Conservation (phyloP, 2,888 invertebrate species). For the Arctia plantaginis region DNA sequence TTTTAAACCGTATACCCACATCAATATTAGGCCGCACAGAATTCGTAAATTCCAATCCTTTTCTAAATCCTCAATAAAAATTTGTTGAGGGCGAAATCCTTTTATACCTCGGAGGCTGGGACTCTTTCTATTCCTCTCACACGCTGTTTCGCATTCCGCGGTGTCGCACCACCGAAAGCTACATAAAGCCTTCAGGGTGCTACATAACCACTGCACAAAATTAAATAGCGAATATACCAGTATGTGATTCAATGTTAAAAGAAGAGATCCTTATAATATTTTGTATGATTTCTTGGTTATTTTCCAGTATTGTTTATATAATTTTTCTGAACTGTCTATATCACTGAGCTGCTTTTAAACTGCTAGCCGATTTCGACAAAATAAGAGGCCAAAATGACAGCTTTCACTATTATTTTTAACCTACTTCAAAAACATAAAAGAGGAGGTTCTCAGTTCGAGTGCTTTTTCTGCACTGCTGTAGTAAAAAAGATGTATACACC, state of each 20-base stretch:
- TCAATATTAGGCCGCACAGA: slow-evolving; percentile 33
- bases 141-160: slow-evolving; percentile 62
- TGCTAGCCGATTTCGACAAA: too few relatives aligned
- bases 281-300: too few relatives aligned
- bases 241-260: neutral
- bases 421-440: too few relatives aligned
- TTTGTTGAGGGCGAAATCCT: slow-evolving; percentile 40
- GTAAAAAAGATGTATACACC: too few relatives aligned
- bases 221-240: slow-evolving; percentile 52
- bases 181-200: slow-evolving; percentile 42
- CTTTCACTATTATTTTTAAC: too few relatives aligned
- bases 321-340: too few relatives aligned
- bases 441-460: too few relatives aligned
- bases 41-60: slow-evolving; percentile 46
- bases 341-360: too few relatives aligned
- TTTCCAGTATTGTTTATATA: too few relatives aligned
- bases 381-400: too few relatives aligned
- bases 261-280: neutral
- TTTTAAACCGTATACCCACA: slow-evolving; percentile 27
- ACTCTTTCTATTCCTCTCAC: slow-evolving; percentile 63
- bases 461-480: too few relatives aligned
- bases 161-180: slow-evolving; percentile 54
- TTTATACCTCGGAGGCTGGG: slow-evolving; percentile 44
- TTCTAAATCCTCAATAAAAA: slow-evolving; percentile 49
- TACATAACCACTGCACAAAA: slow-evolving; percentile 57